Evolutionary conservation across 2,113 vertebrate genomes (phyloP).

Genomic region (Pelecanoides urinatrix): DNA sequence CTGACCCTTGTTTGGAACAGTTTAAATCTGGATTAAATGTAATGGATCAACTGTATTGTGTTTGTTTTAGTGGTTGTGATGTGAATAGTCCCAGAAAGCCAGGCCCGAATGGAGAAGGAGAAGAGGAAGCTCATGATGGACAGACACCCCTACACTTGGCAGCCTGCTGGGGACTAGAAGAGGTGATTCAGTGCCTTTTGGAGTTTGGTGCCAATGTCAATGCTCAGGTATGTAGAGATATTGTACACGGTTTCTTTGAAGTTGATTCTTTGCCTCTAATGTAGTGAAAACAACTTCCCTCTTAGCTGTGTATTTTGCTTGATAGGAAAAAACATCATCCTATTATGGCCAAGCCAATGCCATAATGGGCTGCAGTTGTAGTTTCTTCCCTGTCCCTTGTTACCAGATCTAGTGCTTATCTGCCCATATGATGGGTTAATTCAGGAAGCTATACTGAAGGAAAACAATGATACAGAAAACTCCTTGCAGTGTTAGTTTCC

Average conservation of each 20-base stretch:
- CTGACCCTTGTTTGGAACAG: not conserved
- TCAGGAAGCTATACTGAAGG: not conserved
- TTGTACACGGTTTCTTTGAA: not conserved
- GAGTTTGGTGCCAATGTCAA: slow-evolving; percentile 98
- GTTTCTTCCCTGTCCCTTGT: not conserved
- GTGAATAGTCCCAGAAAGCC: slow-evolving; percentile 91
- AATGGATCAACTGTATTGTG: not conserved
- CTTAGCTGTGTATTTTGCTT: not conserved
- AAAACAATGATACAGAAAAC: not conserved
- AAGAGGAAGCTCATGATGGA: slow-evolving; percentile 93
- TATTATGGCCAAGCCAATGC: not conserved
- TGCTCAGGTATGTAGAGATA: slow-evolving; percentile 79
- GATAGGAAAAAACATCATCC: not conserved
- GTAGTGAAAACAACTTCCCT: not conserved
- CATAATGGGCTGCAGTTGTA: not conserved
- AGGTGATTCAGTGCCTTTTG: slow-evolving; percentile 94
- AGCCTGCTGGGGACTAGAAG: slow-evolving; percentile 92
- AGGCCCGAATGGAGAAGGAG: slow-evolving; percentile 90
- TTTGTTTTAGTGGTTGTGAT: slow-evolving; percentile 86
- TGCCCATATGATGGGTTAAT: not conserved
- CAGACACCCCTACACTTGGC: slow-evolving; percentile 95
- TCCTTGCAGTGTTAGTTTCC: not conserved
- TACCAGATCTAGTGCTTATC: not conserved
- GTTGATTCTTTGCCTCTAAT: not conserved
- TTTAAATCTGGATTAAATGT: not conserved